Evolutionary conservation across 1,140 invertebrate genomes (phyloP), one percentile per base, ranked within the genome.

Genomic region (Lepidurus arcticus): DNA sequence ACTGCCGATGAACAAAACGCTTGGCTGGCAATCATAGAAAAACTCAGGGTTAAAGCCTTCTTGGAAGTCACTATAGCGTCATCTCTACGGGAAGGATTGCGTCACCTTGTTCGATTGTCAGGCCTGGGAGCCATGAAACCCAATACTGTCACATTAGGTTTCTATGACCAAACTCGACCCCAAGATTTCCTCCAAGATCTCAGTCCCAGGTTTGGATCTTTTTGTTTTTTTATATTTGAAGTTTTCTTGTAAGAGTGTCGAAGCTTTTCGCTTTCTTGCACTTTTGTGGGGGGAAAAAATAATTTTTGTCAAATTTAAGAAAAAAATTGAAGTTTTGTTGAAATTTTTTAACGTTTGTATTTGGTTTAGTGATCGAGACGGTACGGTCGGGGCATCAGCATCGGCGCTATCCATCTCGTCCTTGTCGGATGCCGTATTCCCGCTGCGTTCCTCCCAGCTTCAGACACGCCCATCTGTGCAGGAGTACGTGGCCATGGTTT

Each of bases 81-180:
- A 74, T 90, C 90, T 10, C 90, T 99, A 0, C 88, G 95, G 11
- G 91, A 95, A 81, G 98, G 98, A 26, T 88, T 98, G 7, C 93
- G 95, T 79, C 97, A 99, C 85, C 87, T 99, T 73, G 91, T 97
- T 34, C 88, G 97, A 43, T 86, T 99, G 73, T 93, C 95, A 16
- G 98, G 98, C 10, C 90, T 99, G 81, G 98, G 98, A 4, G 98
- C 97, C 8, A 99, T 99, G 97, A 98, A 99, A 85, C 97, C 97
- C 0, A 99, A 99, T 84, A 99, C 97, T 0, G 93, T 99, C 77
- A 87, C 94, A 53, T 86, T 95, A 73, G 93, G 96, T 7, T 99
- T 98, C 86, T 91, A 95, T 76, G 94, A 96, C 81, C 88, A 90
- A 21, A 88, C 92, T 79, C 81, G 86, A 5, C 92, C 91, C 5